Percentiles rank a stretch among this genome's conserved stretches.
Evolutionary conservation across 2,888 invertebrate species (phyloP).

Genomic region (Arctia plantaginis): DNA sequence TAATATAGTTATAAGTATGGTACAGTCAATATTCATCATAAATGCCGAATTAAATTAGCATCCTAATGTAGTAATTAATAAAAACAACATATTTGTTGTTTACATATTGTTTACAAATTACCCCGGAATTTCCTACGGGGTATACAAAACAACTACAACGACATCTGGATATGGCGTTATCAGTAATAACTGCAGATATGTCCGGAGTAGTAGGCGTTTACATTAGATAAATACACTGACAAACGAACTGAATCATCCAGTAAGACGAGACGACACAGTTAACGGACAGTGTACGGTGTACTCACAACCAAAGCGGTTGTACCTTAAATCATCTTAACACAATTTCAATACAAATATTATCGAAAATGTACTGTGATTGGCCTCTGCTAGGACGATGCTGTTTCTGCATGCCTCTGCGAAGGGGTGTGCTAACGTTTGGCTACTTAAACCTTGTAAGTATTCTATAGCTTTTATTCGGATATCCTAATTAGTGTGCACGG

Average conservation of each 20-base stretch:
- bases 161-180: slow-evolving; percentile 6
- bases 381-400: slow-evolving; percentile 68
- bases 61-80: too few species aligned
- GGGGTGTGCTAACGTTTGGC: slow-evolving; percentile 70
- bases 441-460: slow-evolving; percentile 74
- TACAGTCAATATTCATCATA: too few species aligned
- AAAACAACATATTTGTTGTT: not conserved
- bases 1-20: too few species aligned
- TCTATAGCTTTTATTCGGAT: slow-evolving; percentile 14
- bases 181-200: slow-evolving; percentile 14
- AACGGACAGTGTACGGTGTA: slow-evolving; percentile 7
- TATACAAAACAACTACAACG: not conserved
- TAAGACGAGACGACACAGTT: slow-evolving; percentile 27
- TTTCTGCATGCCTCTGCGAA: slow-evolving; percentile 74
- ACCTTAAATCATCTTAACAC: not conserved
- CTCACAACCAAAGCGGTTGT: slow-evolving; percentile 12
- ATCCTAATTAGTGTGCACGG: slow-evolving; percentile 18
- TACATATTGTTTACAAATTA: not conserved
- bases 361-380: slow-evolving; percentile 74
- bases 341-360: not conserved
- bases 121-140: not conserved
- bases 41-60: too few species aligned
- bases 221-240: slow-evolving; percentile 41
- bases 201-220: slow-evolving; percentile 49
- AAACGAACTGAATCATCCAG: slow-evolving; percentile 46